Percentiles rank a stretch among this genome's conserved stretches.
Conservation (phyloP, 2,888 invertebrate genomes). For the Phyllotreta striolata region DNA sequence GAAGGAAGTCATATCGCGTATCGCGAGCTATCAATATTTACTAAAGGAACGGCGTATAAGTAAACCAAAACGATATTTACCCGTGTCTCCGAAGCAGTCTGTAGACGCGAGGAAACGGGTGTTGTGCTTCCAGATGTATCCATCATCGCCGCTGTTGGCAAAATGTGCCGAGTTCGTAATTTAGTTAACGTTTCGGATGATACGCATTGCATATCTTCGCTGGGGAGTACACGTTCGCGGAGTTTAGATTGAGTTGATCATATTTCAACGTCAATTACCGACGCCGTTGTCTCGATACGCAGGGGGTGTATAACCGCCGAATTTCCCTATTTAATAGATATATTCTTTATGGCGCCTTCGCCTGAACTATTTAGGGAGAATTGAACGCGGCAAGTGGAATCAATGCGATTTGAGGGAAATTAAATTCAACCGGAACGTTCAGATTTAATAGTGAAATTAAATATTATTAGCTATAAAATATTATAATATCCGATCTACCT, state of each 20-base stretch:
- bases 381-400: too few relatives aligned
- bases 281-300: conserved; percentile 15
- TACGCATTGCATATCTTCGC: conserved; percentile 16
- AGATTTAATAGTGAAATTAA: too few relatives aligned
- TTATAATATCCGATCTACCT: too few relatives aligned
- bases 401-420: too few relatives aligned
- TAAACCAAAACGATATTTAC: conserved; percentile 36
- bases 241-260: conserved; percentile 29
- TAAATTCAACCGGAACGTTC: too few relatives aligned
- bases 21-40: conserved; percentile 37
- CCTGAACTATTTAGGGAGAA: too few relatives aligned
- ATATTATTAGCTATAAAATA: too few relatives aligned
- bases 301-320: not conserved
- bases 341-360: too few relatives aligned
- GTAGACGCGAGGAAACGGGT: conserved; percentile 22
- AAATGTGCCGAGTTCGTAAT: conserved; percentile 29
- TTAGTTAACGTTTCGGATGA: conserved; percentile 29
- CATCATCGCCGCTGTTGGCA: conserved; percentile 27
- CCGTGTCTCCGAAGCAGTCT: conserved; percentile 34
- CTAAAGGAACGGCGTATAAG: conserved; percentile 32
- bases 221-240: conserved; percentile 21
- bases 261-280: conserved; percentile 31
- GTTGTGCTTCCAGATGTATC: conserved; percentile 30
- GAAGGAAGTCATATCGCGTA: conserved; percentile 32
- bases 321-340: too few relatives aligned